Base-by-base conservation (phyloP, 1,140 invertebrate species). In the Drosophila ironensis region DNA sequence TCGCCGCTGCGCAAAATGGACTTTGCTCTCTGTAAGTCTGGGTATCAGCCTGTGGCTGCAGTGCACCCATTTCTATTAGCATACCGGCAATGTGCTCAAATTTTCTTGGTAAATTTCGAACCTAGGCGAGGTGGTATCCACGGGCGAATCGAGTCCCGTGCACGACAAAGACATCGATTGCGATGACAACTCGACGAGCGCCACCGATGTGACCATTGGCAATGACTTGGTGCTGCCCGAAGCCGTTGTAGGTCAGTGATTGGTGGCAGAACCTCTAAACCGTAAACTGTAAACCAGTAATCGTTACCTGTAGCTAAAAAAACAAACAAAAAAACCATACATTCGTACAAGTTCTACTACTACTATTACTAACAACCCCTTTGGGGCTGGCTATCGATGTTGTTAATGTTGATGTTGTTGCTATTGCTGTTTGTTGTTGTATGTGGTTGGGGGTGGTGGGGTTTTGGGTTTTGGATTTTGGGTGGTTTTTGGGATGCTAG, bases 151-250 rank as follows among this genome's bases (percentile, higher is more conserved):
- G 87, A 93, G 93, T 91, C 94, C 95, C 70, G 91, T 94, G 89
- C 93, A 95, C 87, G 94, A 95, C 91, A 94, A 95, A 88, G 94
- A 95, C 40, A 92, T 92, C 54, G 78, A 86, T 75, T 74, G 76
- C 66, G 92, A 95, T 69, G 82, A 88, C 46, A 81, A 70, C 66
- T 89, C 87, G 45, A 95, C 94, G 61, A 81, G 84, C 63, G 94
- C 91, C 59, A 90, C 91, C 75, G 91, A 92, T 77, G 90, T 89
- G 72, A 91, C 91, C 87, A 91, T 91, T 77, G 87, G 80, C 72
- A 90, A 80, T 78, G 87, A 90, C 27, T 61, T 84, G 57, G 72
- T 61, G 64, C 54, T 71, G 42, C 70, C 54, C 59, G 80, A 75
- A 67, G 91, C 64, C 72, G 91, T 92, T 93, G 92, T 92, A 93